Evolutionary conservation across 2,888 invertebrate species (phyloP).

Genomic region (Campoplex capitator): DNA sequence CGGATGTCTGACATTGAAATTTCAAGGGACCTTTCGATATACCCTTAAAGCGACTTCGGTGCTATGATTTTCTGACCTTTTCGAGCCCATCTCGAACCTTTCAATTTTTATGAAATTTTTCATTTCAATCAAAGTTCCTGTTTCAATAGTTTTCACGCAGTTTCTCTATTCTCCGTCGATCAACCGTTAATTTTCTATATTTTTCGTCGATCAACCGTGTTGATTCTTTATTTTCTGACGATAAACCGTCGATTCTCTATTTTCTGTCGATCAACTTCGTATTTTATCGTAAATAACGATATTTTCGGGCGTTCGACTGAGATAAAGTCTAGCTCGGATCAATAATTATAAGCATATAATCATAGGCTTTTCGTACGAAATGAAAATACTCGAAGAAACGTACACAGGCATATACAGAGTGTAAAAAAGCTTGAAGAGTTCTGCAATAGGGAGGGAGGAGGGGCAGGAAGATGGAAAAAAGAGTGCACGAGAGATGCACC

Average conservation of each 20-base stretch:
- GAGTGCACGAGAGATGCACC: constrained; percentile 55
- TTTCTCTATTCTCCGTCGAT: neutral
- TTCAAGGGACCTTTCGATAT: neutral
- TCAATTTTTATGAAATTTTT: constrained; percentile 40
- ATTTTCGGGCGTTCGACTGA: neutral
- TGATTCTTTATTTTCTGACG: neutral
- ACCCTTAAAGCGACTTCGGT: neutral
- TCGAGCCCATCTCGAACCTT: neutral
- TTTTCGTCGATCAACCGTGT: too few relatives aligned
- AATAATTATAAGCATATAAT: constrained; percentile 24
- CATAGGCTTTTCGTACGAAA: neutral
- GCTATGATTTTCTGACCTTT: constrained; percentile 16
- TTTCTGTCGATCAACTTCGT: neutral
- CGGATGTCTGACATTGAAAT: constrained; percentile 50
- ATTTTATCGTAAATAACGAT: neutral
- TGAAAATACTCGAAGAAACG: neutral
- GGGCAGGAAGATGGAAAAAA: neutral
- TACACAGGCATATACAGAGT: neutral
- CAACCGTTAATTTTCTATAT: neutral
- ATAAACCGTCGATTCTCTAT: neutral
- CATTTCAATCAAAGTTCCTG: neutral
- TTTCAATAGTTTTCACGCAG: neutral
- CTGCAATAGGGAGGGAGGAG: neutral
- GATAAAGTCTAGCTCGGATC: constrained; percentile 36
- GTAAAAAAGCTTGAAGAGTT: neutral